Base-by-base conservation (phyloP, 2,888 invertebrate species). In the Orthosia cruda region DNA sequence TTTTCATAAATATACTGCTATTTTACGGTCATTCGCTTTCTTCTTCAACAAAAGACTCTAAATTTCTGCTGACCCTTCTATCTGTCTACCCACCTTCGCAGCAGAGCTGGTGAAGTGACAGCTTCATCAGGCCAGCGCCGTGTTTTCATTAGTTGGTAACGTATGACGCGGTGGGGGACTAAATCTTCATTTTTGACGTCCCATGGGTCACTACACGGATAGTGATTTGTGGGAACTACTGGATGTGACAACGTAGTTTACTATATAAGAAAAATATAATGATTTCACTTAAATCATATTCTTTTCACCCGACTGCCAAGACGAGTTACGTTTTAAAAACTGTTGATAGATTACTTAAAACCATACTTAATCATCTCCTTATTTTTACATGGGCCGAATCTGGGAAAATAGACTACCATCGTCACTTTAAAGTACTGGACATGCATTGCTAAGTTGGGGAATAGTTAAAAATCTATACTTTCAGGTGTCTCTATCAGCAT, bases 151-250 rank as follows among this genome's bases (percentile, higher is more conserved):
- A 96, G 94, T 87, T 87, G 91, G 92, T 92, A 96, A 96, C 95
- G 95, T 96, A 96, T 96, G 96, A 96, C 95, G 96, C 94, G 95
- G 92, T 93, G 90, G 89, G 96, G 95, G 96, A 94, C 96, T 96
- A 96, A 96, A 96, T 96, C 96, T 96, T 96, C 96, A 96, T 96
- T 96, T 96, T 96, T 96, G 96, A 96, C 93, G 95, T 95, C 96
- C 96, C 96, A 93, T 92, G 96, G 95, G 95, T 92, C 91, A 83
- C 65, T 45, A 61, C 87, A 3, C 3, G 57, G 90, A 87, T 74
- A 68, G 23, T 74, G 75, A 80, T 63, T 73, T 55, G 13, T 91
- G 87, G 0, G 54, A 58, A 0, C 0, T 11, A 16, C 89, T 93
- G 78, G 94, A 95, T 86, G 87, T 18, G 93, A 5, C 89, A 54